phyloP scores from a whole-genome alignment of 2,888 invertebrate genomes.

The Drosophila tripunctata region DNA sequence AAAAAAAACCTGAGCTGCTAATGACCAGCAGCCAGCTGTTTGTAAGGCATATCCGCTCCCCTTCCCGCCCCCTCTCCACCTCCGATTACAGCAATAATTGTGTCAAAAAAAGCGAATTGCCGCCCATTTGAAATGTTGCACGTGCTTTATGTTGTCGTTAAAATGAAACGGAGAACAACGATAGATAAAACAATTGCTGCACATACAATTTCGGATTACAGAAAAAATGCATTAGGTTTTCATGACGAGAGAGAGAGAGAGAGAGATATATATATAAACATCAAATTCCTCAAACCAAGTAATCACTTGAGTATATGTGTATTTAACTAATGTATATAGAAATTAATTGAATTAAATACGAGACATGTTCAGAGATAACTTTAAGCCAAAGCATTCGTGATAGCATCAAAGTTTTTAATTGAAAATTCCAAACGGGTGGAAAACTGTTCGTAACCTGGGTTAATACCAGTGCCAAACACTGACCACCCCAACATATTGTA shows the following conservation, averaged over 20 bases:
- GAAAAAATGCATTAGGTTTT: slow-evolving; percentile 39
- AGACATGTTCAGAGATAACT: slow-evolving; percentile 11
- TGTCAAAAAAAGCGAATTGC: slow-evolving; percentile 60
- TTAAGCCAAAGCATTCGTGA: slow-evolving; percentile 2
- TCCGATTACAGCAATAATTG: slow-evolving; percentile 52
- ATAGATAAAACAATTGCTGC: slow-evolving; percentile 52
- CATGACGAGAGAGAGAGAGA: no score
- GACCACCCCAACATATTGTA: slow-evolving; percentile 8
- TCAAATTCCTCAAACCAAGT: slow-evolving; percentile 6
- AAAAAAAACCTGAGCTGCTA: slow-evolving; percentile 33
- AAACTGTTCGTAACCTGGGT: slow-evolving; percentile 28
- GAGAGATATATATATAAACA: no score
- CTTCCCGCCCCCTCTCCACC: background rate
- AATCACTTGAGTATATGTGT: background rate
- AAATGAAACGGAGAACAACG: slow-evolving; percentile 22
- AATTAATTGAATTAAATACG: slow-evolving; percentile 19
- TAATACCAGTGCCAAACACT: slow-evolving; percentile 31
- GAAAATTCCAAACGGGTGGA: slow-evolving; percentile 18
- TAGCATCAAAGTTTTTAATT: slow-evolving; percentile 33
- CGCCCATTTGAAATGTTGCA: slow-evolving; percentile 58
- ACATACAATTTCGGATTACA: slow-evolving; percentile 16
- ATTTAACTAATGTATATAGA: background rate
- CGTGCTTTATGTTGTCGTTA: slow-evolving; percentile 46
- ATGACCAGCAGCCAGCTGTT: slow-evolving; percentile 49
- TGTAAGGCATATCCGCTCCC: slow-evolving; percentile 18